Conservation (phyloP, 2,888 invertebrate genomes). For the Lepidocyrtinus sp. region DNA sequence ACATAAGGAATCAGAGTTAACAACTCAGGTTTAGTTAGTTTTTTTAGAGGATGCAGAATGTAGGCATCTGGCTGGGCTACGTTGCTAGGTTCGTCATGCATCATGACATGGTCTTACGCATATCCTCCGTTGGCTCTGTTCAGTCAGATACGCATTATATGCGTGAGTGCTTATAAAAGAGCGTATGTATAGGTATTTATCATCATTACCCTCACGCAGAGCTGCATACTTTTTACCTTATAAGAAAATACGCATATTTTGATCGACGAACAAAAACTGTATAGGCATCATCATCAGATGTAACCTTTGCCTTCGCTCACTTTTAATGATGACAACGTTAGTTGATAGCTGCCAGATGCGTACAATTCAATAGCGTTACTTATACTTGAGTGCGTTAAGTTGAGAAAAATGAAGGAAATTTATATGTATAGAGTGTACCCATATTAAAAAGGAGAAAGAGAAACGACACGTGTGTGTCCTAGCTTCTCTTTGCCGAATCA, state of each 20-base stretch:
- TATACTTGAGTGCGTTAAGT: not conserved
- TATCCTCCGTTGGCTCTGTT: constrained; percentile 35
- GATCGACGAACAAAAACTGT: not conserved
- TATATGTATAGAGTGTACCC: not conserved
- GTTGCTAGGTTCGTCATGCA: too few relatives aligned
- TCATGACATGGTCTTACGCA: constrained; percentile 21
- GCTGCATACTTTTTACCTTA: not conserved
- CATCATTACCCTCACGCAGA: not conserved
- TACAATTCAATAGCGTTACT: not conserved
- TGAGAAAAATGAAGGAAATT: not conserved
- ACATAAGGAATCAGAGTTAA: constrained; percentile 7
- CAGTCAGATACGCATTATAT: not conserved
- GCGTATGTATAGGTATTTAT: not conserved
- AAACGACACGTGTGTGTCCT: constrained; percentile 56
- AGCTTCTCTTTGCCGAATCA: constrained; percentile 30
- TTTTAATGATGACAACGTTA: constrained; percentile 12
- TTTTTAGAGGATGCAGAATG: constrained; percentile 15
- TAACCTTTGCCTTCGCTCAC: constrained; percentile 1
- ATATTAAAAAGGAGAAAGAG: constrained; percentile 9
- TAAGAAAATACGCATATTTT: not conserved
- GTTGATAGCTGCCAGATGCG: constrained; percentile 18
- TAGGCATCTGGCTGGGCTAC: not conserved
- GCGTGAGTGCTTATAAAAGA: constrained; percentile 16
- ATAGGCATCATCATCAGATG: not conserved
- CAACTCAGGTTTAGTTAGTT: not conserved